Conservation (phyloP, 2,113 vertebrate genomes). For the Antigone vipio region DNA sequence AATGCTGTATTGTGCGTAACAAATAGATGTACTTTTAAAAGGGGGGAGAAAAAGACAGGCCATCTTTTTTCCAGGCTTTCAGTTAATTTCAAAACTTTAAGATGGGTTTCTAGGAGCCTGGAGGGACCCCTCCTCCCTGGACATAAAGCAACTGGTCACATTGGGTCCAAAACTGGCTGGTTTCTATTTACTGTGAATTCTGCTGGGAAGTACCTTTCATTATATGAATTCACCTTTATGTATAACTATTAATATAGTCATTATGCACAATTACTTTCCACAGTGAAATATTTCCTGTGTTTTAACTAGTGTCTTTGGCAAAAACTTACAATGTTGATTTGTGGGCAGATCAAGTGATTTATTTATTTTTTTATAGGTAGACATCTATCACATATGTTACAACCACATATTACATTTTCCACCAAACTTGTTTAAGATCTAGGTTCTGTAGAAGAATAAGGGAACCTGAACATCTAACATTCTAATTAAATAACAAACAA, state of each 20-base stretch:
- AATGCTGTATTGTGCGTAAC: background rate
- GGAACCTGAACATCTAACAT: background rate
- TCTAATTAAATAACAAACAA: background rate
- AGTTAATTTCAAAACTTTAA: background rate
- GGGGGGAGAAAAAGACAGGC: rapidly evolving
- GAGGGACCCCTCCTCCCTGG: background rate
- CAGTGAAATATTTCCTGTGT: background rate
- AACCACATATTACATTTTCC: background rate
- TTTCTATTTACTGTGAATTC: background rate
- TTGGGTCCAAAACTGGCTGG: rapidly evolving
- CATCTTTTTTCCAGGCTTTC: background rate
- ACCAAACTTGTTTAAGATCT: background rate
- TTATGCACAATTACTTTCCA: background rate
- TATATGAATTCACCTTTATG: background rate
- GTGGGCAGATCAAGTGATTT: background rate
- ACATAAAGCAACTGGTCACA: background rate
- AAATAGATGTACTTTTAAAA: background rate
- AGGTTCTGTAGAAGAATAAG: background rate
- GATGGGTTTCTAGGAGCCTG: background rate
- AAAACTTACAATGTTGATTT: background rate
- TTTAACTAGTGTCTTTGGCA: background rate
- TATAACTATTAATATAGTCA: background rate
- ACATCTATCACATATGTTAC: background rate
- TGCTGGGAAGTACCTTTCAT: background rate
- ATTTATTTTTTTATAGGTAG: background rate